Base-by-base conservation (phyloP, 2,888 invertebrate species). In the Rhamphomyia laevipes region DNA sequence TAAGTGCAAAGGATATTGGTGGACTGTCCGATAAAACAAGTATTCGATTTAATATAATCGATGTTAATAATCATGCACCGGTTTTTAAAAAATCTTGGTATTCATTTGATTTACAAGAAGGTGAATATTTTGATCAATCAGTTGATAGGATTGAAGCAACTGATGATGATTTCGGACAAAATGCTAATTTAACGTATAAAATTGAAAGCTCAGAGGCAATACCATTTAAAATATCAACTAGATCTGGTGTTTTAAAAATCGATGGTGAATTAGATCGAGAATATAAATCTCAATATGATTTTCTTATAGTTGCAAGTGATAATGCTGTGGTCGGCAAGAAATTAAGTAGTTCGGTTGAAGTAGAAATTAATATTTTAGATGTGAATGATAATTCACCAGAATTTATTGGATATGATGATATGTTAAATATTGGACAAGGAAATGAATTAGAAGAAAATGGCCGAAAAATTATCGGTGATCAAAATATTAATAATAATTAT, bases 21-120 rank as follows among this genome's bases (percentile, higher is more conserved):
- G 84, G 83, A 3, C 67, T 89, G 3, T 77, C 76, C 56, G 87
- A 88, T 56, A 74, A 76, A 46, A 76, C 86, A 2, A 77, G 79
- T 7, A 67, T 90, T 4, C 75, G 82, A 56, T 74, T 91, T n/a
- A 78, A 78, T 45, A 77, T 90, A 1, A 78, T 78, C 59, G 88
- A 88, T 60, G 78, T 90, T 0, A 91, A 91, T 64, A 84, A 91
- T 58, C 88, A 91, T 63, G 79, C 83, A 6, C 91, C 91, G 0
- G 78, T 82, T 54, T 91, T 91, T 56, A 81, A 82, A 56, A 85
- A 86, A 57, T 79, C 86, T 0, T 86, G 82, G 80, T 91, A 91
- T 62, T 83, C 77, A 46, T 91, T 90, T 56, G 84, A 87, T 59
- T 77, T 87, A 0, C 77, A 83, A 46, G 92, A 92, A 71, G 87